These are phyloP conservation scores for Bagarius yarrelli DNA, from an alignment of 2,113 vertebrate genomes.

Conservation along the genomic window DNA sequence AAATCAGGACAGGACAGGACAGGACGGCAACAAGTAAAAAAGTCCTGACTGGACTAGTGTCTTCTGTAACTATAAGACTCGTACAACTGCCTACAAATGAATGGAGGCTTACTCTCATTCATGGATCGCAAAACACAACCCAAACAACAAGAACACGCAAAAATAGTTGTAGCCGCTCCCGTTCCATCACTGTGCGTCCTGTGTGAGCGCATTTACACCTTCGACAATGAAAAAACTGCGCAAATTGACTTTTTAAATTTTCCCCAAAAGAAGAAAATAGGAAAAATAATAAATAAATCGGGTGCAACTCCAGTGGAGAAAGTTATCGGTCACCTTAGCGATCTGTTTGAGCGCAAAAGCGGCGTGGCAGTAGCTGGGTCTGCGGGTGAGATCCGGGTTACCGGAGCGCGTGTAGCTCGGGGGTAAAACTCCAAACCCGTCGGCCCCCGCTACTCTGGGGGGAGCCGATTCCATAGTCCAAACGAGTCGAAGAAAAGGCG, in stretches of 20 bases:
- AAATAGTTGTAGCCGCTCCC: background rate
- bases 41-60: background rate
- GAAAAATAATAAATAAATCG: too few species aligned
- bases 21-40: background rate
- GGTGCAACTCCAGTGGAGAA: constrained; percentile 30
- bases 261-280: background rate
- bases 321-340: constrained; percentile 74
- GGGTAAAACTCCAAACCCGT: constrained; percentile 76
- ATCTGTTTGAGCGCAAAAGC: constrained; percentile 83
- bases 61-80: background rate
- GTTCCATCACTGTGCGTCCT: background rate
- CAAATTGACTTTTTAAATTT: too few species aligned
- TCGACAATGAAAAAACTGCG: background rate
- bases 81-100: background rate
- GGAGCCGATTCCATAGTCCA: constrained; percentile 83
- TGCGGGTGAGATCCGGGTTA: constrained; percentile 72
- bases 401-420: constrained; percentile 75
- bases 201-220: background rate
- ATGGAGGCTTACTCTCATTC: constrained; percentile 3
- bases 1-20: background rate
- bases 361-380: constrained; percentile 82
- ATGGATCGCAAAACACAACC: background rate
- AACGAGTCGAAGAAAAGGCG: constrained; percentile 58
- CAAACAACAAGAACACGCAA: background rate
- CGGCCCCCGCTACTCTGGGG: constrained; percentile 75